These are phyloP conservation scores for Pterocles orientalis DNA, from an alignment of 2,113 vertebrate genomes.

Conservation along the genomic window DNA sequence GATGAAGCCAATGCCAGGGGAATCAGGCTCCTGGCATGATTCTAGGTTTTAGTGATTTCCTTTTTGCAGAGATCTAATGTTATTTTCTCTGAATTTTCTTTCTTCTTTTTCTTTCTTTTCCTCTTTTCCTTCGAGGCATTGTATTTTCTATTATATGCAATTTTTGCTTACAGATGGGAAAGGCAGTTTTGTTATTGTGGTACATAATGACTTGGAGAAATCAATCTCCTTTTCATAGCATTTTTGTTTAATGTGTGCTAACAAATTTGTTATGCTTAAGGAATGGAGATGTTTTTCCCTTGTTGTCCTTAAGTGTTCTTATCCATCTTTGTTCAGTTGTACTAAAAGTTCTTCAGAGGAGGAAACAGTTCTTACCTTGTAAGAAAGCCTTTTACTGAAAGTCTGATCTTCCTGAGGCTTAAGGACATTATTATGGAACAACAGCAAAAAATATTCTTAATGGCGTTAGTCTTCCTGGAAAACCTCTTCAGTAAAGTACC, in stretches of 20 bases:
- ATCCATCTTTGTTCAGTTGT: not conserved
- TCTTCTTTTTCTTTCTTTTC: no score
- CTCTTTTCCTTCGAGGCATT: not conserved
- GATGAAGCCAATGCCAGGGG: not conserved
- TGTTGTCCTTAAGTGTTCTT: not conserved
- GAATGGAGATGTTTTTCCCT: not conserved
- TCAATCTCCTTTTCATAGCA: accelerated
- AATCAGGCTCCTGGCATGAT: not conserved
- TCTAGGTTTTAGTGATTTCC: not conserved
- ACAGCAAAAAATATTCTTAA: not conserved
- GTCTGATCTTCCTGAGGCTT: not conserved
- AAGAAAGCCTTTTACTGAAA: not conserved
- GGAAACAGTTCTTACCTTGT: not conserved
- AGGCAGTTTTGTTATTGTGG: not conserved
- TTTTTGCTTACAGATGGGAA: not conserved
- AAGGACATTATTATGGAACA: not conserved
- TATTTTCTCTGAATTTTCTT: not conserved
- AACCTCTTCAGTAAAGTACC: not conserved
- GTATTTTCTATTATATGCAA: not conserved
- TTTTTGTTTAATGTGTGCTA: not conserved
- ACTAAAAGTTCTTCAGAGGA: not conserved
- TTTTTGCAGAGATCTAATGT: not conserved
- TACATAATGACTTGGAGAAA: not conserved
- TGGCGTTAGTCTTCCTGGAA: not conserved
- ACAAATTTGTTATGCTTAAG: not conserved